These are phyloP conservation scores for Hemaris fuciformis DNA, from an alignment of 2,888 invertebrate genomes.

Conservation along the genomic window DNA sequence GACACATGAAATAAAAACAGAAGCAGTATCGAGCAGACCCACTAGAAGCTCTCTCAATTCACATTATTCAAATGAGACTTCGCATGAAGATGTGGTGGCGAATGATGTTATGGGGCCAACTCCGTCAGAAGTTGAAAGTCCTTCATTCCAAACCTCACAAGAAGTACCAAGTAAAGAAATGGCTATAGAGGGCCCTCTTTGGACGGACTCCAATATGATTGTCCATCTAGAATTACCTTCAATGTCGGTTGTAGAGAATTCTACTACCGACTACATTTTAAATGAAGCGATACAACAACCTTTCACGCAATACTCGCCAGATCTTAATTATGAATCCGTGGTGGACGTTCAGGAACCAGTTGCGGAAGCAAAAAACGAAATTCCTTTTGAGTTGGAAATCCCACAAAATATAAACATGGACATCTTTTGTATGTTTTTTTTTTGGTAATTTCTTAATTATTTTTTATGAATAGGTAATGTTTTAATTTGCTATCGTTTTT, in stretches of 20 bases:
- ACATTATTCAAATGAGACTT: background rate
- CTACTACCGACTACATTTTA: background rate
- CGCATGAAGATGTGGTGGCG: no score
- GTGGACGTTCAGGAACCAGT: background rate
- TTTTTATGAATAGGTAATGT: no score
- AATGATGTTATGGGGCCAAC: background rate
- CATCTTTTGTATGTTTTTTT: background rate
- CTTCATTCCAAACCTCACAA: background rate
- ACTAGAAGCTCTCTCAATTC: background rate
- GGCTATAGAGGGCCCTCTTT: background rate
- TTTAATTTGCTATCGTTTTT: background rate
- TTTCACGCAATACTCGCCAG: background rate
- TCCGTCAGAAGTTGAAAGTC: background rate
- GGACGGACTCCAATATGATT: background rate
- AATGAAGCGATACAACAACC: background rate
- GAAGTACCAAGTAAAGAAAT: background rate
- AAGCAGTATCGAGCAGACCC: background rate
- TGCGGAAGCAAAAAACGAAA: background rate
- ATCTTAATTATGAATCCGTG: background rate
- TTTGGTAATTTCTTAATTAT: background rate
- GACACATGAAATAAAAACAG: background rate
- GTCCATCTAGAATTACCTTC: background rate
- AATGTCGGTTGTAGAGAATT: background rate
- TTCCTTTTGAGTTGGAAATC: background rate
- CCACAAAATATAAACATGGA: background rate